Base-by-base conservation (phyloP, 2,888 invertebrate genomes). In the Drosophila flavopinicola region DNA sequence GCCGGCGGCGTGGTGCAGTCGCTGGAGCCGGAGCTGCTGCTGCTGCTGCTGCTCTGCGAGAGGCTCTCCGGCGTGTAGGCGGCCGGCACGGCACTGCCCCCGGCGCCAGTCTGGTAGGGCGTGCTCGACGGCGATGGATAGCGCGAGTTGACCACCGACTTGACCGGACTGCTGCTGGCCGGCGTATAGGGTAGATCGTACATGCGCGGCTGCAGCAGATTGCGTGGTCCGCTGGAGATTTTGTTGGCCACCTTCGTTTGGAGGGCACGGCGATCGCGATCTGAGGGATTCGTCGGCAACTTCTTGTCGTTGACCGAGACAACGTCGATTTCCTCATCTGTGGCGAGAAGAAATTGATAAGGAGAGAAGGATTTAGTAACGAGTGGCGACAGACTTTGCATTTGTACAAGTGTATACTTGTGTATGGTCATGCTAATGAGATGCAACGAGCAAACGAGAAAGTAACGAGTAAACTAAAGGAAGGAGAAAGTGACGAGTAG, bases 311-410 rank as follows among this genome's bases (percentile, higher is more conserved):
- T 94, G 71, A 95, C 92, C 0, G 95, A 94, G 49, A 96, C 96
- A 51, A 96, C 96, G 90, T 96, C 96, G 88, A 96, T 96, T 93
- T 96, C 95, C 92, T 96, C 96, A 73, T 91, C 91, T 91, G 84
- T 42, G 85, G 65, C 24, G 44, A 13, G 2, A 20, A 0, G 13
- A 10, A 11, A 7, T 7, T 7, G 11, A 32, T 29, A n/a, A 48
- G 11, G 5, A 24, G 5, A 58, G 15, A 30, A 32, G 29, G 11
- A 13, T 1, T n/a, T n/a, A 37, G 20, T 11, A 29, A 41, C 17
- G 13, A 41, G 38, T 17, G 17, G 1, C 25, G 0, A 29, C 11
- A 11, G 15, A 6, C 20, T 20, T 4, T 20, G 20, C 4, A 20
- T 20, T 2, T 20, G 20, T 20, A 20, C 4, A 20, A 3, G 4